Conservation (phyloP, 2,113 vertebrate genomes). For the Mixornis gularis region DNA sequence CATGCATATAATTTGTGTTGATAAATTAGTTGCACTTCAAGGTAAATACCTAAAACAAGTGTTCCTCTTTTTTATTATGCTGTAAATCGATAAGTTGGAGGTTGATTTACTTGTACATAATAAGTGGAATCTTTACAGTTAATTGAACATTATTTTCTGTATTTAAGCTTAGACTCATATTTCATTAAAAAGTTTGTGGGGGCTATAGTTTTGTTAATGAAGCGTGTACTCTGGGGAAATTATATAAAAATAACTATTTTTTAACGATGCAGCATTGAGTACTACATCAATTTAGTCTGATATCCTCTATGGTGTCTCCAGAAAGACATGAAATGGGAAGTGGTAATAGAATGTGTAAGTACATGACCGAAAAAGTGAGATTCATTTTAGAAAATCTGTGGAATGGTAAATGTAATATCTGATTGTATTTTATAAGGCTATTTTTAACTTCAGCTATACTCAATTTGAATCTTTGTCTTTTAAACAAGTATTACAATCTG, state of each 20-base stretch:
- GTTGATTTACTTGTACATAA: constrained; percentile 34
- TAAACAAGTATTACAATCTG: not conserved
- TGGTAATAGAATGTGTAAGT: not conserved
- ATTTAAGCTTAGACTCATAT: constrained; percentile 35
- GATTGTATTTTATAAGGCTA: not conserved
- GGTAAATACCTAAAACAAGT: constrained; percentile 20
- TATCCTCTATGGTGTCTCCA: not conserved
- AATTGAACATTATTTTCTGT: constrained; percentile 55
- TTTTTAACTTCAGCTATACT: not conserved
- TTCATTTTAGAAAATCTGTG: not conserved
- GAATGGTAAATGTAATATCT: not conserved
- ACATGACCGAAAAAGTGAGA: not conserved
- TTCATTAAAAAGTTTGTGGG: constrained; percentile 52
- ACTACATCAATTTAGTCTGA: constrained; percentile 4
- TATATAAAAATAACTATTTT: constrained; percentile 37
- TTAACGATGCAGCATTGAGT: constrained; percentile 9
- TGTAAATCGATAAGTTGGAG: constrained; percentile 27
- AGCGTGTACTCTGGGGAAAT: constrained; percentile 19
- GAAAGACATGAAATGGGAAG: constrained; percentile 14
- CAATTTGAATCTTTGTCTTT: not conserved
- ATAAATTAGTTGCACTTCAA: constrained; percentile 26
- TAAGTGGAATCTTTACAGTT: constrained; percentile 47
- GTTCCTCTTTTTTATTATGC: not conserved
- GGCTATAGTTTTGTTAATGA: constrained; percentile 25
- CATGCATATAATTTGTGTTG: not conserved